A percentile compares a stretch with the other conserved stretches of the same genome.
These are phyloP conservation scores for Sipha maydis DNA, from an alignment of 2,888 invertebrate genomes.

Conservation along the genomic window DNA sequence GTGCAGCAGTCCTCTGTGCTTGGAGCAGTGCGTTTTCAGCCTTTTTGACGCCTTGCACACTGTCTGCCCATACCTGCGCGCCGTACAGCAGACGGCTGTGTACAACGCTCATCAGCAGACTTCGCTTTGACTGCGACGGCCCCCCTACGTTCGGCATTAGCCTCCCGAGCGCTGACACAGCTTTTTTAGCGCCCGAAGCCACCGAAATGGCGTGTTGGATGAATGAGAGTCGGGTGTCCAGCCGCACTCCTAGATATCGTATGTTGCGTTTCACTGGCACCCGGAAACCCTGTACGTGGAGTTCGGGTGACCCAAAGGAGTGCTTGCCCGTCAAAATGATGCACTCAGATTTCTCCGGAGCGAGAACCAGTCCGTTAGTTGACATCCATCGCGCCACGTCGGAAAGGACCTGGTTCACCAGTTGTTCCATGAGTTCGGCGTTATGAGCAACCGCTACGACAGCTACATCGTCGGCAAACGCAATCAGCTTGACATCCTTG, in stretches of 20 bases:
- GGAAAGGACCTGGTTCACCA: slow-evolving; percentile 4
- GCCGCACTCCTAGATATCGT: not conserved
- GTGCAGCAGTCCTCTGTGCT: slow-evolving; percentile 1
- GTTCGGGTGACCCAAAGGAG: no score
- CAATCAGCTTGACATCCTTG: no score
- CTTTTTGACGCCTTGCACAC: not conserved
- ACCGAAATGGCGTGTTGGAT: not conserved
- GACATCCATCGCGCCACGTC: not conserved
- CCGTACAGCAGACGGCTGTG: not conserved
- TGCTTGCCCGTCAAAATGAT: no score
- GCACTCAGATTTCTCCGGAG: no score
- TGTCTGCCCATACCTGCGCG: not conserved
- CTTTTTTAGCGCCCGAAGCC: not conserved
- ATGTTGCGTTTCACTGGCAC: not conserved
- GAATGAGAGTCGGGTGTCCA: not conserved
- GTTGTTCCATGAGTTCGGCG: slow-evolving; percentile 2
- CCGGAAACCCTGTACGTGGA: no score
- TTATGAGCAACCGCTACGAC: not conserved
- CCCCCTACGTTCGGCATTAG: not conserved
- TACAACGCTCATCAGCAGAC: not conserved
- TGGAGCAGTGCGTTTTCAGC: not conserved
- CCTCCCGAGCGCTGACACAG: not conserved
- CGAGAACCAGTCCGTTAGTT: no score
- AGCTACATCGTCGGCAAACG: no score
- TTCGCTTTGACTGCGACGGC: not conserved